Conservation (phyloP, 2,113 vertebrate species). For the Rhinolophus sinicus region DNA sequence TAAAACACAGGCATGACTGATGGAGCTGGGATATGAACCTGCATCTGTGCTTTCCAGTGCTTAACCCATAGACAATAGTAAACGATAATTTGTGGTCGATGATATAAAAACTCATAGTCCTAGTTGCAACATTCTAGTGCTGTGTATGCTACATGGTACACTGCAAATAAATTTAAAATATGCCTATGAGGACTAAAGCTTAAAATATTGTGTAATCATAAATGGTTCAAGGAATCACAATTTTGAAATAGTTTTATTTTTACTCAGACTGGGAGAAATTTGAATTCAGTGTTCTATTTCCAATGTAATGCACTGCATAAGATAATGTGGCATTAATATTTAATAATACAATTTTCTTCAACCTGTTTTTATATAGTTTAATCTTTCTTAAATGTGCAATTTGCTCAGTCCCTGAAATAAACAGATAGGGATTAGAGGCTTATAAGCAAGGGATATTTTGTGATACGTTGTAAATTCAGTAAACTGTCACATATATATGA, state of each 20-base stretch:
- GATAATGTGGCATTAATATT: conserved; percentile 41
- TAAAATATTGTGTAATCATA: neutral
- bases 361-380: conserved; percentile 49
- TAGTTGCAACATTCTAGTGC: neutral
- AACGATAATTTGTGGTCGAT: neutral
- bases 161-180: neutral
- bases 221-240: conserved; percentile 22
- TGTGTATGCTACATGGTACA: neutral
- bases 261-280: neutral
- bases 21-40: neutral
- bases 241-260: neutral
- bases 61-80: neutral
- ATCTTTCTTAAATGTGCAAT: conserved; percentile 34
- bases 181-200: neutral
- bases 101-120: neutral
- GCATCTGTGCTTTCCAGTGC: neutral
- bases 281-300: conserved; percentile 14
- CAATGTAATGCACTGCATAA: conserved; percentile 4
- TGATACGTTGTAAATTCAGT: conserved; percentile 35
- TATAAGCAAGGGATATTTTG: neutral
- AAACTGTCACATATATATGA: neutral
- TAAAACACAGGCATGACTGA: neutral
- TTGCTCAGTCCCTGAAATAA: conserved; percentile 43
- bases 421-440: neutral
- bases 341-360: conserved; percentile 4